Base-by-base conservation (phyloP, 2,113 vertebrate genomes). In the Helogale parvula region DNA sequence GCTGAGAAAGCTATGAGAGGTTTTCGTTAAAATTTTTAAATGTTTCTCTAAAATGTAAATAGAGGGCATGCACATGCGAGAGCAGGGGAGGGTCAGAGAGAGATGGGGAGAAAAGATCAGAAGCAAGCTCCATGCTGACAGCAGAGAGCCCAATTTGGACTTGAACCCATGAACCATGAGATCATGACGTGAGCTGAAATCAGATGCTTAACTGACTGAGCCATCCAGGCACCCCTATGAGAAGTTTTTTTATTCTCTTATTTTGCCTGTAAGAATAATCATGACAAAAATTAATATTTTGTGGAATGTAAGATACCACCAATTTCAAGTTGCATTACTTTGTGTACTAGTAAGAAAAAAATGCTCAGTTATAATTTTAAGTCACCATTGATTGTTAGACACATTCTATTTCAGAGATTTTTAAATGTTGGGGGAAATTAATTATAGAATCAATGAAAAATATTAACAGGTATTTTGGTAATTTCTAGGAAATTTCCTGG, bases 391-490 rank as follows among this genome's bases (percentile, higher is more conserved):
- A 85, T 41, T 68, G 31, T 60, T 54, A n/a, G 47, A 85, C 17
- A 69, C 25, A 57, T 89, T 29, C 15, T 31, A 54, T 93, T 76
- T 74, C 72, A 94, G 69, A 93, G 50, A 87, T 45, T 57, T 88
- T 87, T n/a, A 83, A 90, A 92, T 95, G 23, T 79, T 66, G 35
- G 50, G 38, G 14, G 94, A 92, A 95, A 90, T 74, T 50, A 82
- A 63, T 96, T 27, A 76, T 90, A 72, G 25, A 54, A 69, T 94
- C 15, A 35, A 82, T 76, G 80, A 86, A 96, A 96, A 88, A 60
- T 47, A 4, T 3, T 66, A 47, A 2, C 10, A 41, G 35, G 71
- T 93, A 93, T 66, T 96, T 81, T 79, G n/a, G 41, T 82, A 29
- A 88, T 77, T 96, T 96, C 45, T 3, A 66, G 57, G 54, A 96